Evolutionary conservation across 2,888 invertebrate genomes (phyloP), one percentile per base, ranked within the genome.

Genomic region (Lasiommata megera): DNA sequence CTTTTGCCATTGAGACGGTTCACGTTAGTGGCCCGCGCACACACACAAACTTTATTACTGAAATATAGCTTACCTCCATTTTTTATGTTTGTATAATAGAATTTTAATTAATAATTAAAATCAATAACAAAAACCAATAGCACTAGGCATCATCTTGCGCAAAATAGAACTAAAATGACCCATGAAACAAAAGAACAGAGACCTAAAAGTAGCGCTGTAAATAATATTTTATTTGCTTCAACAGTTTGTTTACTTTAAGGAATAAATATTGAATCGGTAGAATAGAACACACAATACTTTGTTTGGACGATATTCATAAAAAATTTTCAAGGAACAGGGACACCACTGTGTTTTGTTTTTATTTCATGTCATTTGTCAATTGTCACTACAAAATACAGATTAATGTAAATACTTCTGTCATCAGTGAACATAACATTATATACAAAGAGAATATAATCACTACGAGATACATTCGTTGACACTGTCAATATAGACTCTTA

Each of bases 291-390:
- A 85, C 81, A 77, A 75, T 79, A 77, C 73, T 76, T 74, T 76
- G 69, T 72, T 75, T 74, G 72, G 73, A 74, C 68, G 76, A 80
- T 80, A 77, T 80, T 83, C 80, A 84, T 84, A 79, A 83, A 87
- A 84, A 87, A 83, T 87, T 88, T 82, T 80, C 76, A 72, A 77
- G 53, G 41, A 74, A 80, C 80, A 84, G 75, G 76, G 72, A 81
- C 82, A 82, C 79, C 82, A 84, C 85, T 86, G 7, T 31, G 31
- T 31, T 87, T 87, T 88, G 82, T 86, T 88, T 87, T 86, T 84
- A 76, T 47, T 43, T 53, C 46, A 51, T 51, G 54, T 61, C 51
- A 61, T 34, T 23, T 36, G n/a, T 17, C 34, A 46, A 12, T 16
- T 37, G 12, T 14, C 12, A 37, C 1, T 12, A 2, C 3, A 37